These are phyloP conservation scores for Zeugodacus cucurbitae DNA, from an alignment of 1,140 invertebrate genomes.

Conservation along the genomic window DNA sequence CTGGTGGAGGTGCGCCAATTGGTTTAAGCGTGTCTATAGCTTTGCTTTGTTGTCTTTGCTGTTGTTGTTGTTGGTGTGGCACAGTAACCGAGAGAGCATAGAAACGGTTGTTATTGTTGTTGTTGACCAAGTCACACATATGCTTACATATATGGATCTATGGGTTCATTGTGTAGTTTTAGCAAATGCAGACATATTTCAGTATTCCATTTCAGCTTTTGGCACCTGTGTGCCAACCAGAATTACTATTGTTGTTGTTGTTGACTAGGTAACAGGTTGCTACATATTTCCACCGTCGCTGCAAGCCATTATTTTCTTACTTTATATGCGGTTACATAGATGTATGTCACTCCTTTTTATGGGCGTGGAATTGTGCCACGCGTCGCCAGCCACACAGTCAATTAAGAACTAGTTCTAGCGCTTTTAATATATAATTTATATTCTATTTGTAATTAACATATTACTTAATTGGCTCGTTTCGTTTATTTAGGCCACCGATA, in stretches of 20 bases:
- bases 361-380: neutral
- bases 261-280: neutral
- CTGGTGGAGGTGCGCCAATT: neutral
- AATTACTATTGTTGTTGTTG: neutral
- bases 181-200: neutral
- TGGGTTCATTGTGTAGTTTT: neutral
- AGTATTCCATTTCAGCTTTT: neutral
- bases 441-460: neutral
- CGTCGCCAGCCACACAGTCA: neutral
- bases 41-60: neutral
- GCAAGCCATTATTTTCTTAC: neutral
- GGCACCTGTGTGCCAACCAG: neutral
- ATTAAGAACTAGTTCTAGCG: neutral
- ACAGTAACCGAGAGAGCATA: neutral
- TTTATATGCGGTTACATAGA: neutral
- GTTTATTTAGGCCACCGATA: conserved; percentile 55
- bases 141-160: neutral
- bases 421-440: neutral
- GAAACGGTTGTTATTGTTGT: neutral
- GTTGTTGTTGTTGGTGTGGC: neutral
- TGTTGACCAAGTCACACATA: neutral
- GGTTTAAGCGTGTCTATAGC: neutral
- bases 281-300: neutral
- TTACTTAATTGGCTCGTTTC: neutral
- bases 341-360: neutral